A percentile compares a stretch with the other conserved stretches of the same genome.
Evolutionary conservation across 1,140 invertebrate species (phyloP).

Genomic region (Potamilus streckersoni): DNA sequence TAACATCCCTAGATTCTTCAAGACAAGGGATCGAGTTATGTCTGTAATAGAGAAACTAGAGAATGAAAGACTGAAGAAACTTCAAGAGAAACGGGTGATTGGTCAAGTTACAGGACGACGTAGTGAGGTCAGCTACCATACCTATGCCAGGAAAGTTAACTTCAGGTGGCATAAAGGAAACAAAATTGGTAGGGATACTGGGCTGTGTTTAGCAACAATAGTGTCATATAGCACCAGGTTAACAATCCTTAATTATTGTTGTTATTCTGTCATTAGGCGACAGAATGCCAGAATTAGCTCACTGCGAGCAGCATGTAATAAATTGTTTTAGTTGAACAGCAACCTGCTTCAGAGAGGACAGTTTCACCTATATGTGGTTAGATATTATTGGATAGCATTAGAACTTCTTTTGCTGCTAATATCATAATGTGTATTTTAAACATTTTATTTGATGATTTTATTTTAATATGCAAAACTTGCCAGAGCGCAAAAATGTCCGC

Average conservation of each 20-base stretch:
- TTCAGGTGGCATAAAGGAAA: slow-evolving; percentile 93
- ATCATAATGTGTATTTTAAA: too few relatives aligned
- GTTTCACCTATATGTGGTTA: background rate
- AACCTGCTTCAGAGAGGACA: background rate
- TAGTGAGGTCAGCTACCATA: slow-evolving; percentile 63
- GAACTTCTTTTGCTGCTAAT: too few relatives aligned
- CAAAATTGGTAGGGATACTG: slow-evolving; percentile 79
- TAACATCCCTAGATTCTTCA: background rate
- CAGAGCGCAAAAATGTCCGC: too few relatives aligned
- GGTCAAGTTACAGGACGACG: slow-evolving; percentile 74
- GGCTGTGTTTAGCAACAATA: too few relatives aligned
- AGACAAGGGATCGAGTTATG: slow-evolving; percentile 30
- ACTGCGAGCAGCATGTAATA: background rate
- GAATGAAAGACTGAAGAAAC: slow-evolving; percentile 73
- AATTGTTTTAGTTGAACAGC: background rate
- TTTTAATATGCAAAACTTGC: too few relatives aligned
- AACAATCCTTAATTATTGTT: too few relatives aligned
- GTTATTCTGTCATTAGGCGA: background rate
- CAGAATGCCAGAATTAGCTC: background rate
- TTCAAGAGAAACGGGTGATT: slow-evolving; percentile 77
- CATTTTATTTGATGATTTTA: too few relatives aligned
- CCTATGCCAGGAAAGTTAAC: slow-evolving; percentile 78
- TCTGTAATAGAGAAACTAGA: slow-evolving; percentile 72
- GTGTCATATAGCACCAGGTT: too few relatives aligned
- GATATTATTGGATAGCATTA: too few relatives aligned